Percentiles rank a stretch among this genome's conserved stretches.
These are phyloP conservation scores for Falco concolor DNA, from an alignment of 2,797 vertebrate species.

Conservation along the genomic window DNA sequence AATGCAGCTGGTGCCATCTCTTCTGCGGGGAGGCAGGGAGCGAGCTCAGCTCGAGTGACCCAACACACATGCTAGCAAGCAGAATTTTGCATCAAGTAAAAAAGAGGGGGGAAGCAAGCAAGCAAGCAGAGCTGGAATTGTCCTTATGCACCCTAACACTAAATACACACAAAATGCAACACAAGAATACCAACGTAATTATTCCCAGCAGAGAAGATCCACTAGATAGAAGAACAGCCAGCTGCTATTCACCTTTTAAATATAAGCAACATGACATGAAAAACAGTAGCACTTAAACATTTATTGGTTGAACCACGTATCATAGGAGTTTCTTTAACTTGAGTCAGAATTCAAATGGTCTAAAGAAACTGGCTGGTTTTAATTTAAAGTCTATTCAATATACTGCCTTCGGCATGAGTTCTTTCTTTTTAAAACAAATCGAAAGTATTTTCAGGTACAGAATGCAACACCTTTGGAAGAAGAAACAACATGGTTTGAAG, in stretches of 20 bases:
- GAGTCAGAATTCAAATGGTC: background rate
- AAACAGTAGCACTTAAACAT: background rate
- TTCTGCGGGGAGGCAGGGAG: background rate
- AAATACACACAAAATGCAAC: background rate
- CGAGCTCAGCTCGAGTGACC: background rate
- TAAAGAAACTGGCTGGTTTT: background rate
- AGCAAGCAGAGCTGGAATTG: background rate
- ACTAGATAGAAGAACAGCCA: background rate
- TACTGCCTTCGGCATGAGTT: background rate
- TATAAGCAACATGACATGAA: background rate
- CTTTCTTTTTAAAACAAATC: background rate
- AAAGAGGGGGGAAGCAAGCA: background rate
- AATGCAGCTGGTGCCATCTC: background rate
- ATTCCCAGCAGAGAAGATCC: background rate
- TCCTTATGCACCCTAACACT: background rate
- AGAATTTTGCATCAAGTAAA: background rate
- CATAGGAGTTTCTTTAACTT: background rate
- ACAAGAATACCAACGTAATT: background rate
- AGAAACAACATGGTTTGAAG: background rate
- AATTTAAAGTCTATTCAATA: background rate
- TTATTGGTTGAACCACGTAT: background rate
- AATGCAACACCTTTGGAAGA: background rate
- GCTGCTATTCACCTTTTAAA: background rate
- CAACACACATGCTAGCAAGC: background rate
- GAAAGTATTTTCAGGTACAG: background rate